Percentiles rank a stretch among this genome's conserved stretches.
phyloP scores from a whole-genome alignment of 2,888 invertebrate genomes.

The Celastrina argiolus region DNA sequence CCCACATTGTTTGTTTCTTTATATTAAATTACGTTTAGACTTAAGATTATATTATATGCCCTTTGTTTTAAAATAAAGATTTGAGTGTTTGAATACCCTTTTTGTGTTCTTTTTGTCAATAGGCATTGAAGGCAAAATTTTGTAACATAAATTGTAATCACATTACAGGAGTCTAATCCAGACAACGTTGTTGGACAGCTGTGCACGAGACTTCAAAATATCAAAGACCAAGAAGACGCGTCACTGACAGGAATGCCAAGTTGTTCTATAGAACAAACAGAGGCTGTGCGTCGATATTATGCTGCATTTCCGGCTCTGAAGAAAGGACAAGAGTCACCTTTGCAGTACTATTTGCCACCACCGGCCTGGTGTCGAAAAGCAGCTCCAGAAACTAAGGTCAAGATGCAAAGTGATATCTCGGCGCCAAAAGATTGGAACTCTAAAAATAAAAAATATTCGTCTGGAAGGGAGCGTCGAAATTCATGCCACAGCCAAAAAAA shows the following conservation, averaged over 20 bases:
- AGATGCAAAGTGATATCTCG: slow-evolving; percentile 64
- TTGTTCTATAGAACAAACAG: slow-evolving; percentile 74
- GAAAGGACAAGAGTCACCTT: slow-evolving; percentile 66
- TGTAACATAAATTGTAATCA: slow-evolving; percentile 24
- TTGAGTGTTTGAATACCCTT: slow-evolving; percentile 4
- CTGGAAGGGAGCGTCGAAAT: slow-evolving; percentile 66
- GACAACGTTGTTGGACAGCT: slow-evolving; percentile 90
- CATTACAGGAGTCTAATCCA: slow-evolving; percentile 85
- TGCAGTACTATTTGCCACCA: slow-evolving; percentile 66
- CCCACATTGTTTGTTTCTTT: slow-evolving; percentile 29
- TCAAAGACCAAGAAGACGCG: slow-evolving; percentile 68
- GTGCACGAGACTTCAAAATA: slow-evolving; percentile 86
- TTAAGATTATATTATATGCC: slow-evolving; percentile 20
- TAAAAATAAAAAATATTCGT: slow-evolving; percentile 56
- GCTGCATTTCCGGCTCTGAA: slow-evolving; percentile 86
- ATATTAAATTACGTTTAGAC: slow-evolving; percentile 33
- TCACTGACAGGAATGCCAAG: slow-evolving; percentile 73
- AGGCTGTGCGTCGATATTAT: slow-evolving; percentile 86
- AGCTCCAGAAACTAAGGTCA: slow-evolving; percentile 48
- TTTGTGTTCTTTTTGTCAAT: background rate
- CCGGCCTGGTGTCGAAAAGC: slow-evolving; percentile 67
- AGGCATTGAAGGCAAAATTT: background rate
- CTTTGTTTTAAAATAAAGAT: slow-evolving; percentile 9
- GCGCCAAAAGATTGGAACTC: slow-evolving; percentile 58
- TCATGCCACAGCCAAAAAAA: slow-evolving; percentile 63